Evolutionary conservation across 2,113 vertebrate species (phyloP).

Genomic region (Corapipo altera): DNA sequence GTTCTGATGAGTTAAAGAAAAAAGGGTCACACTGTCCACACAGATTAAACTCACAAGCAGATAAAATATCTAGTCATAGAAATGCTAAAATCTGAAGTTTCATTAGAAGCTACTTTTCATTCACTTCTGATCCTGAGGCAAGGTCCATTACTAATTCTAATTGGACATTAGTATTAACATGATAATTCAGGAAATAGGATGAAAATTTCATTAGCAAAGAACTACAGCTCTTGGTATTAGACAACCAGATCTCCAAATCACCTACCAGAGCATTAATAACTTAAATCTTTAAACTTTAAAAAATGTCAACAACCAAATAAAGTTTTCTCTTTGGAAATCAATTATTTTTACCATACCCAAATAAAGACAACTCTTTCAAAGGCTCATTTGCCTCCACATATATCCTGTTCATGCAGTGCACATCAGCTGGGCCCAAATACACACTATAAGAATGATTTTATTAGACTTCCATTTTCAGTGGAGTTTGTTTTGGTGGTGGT

Average conservation of each 20-base stretch:
- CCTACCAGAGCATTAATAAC: not conserved
- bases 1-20: not conserved
- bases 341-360: not conserved
- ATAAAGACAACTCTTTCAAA: not conserved
- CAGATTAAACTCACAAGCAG: not conserved
- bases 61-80: not conserved
- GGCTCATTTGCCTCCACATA: not conserved
- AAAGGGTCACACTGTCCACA: fast-evolving
- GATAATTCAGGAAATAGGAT: not conserved
- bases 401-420: not conserved
- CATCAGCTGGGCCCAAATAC: not conserved
- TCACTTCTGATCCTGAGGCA: not conserved
- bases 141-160: not conserved
- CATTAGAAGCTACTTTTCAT: not conserved
- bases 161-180: not conserved
- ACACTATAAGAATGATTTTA: not conserved
- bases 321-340: not conserved
- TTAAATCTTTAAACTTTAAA: not conserved
- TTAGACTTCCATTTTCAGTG: not conserved
- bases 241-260: not conserved
- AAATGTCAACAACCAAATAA: not conserved
- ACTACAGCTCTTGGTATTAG: not conserved
- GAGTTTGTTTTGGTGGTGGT: not conserved
- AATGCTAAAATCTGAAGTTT: not conserved
- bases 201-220: constrained; percentile 5